These are phyloP conservation scores for Cordylochernes scorpioides DNA, from an alignment of 2,888 invertebrate species.

Conservation along the genomic window DNA sequence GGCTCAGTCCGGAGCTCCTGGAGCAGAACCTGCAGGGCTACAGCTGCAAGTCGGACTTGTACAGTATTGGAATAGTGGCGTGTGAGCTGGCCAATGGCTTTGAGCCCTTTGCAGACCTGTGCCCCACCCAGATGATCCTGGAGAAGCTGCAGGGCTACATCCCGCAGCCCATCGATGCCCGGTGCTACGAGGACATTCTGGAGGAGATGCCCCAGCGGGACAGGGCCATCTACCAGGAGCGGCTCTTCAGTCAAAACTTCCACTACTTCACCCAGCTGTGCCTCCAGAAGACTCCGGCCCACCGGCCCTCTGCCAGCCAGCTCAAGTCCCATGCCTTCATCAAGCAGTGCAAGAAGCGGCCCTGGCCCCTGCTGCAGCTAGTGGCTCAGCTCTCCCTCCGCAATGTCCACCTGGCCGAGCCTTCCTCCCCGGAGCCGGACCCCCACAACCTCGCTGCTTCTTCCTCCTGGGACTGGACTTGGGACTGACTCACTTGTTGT, in stretches of 20 bases:
- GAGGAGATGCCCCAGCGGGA: not conserved
- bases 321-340: slow-evolving; percentile 45
- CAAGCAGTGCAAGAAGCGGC: slow-evolving; percentile 27
- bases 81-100: slow-evolving; percentile 71
- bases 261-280: slow-evolving; percentile 48
- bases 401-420: no score
- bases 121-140: slow-evolving; percentile 64
- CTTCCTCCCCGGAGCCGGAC: no score
- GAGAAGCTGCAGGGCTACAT: slow-evolving; percentile 53
- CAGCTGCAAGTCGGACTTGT: slow-evolving; percentile 64
- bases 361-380: no score
- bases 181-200: slow-evolving; percentile 14
- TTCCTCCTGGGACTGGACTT: no score
- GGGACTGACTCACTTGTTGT: no score
- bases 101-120: slow-evolving; percentile 56
- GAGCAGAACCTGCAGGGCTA: slow-evolving; percentile 71
- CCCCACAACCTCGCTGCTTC: no score
- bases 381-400: no score
- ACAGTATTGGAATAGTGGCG: slow-evolving; percentile 59
- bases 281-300: slow-evolving; percentile 37
- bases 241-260: slow-evolving; percentile 43
- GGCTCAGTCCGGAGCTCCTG: slow-evolving; percentile 70
- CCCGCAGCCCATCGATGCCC: slow-evolving; percentile 20
- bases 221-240: slow-evolving; percentile 13
- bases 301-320: slow-evolving; percentile 35